phyloP scores from a whole-genome alignment of 2,888 invertebrate species.

The Himalopsyche kuldschensis region DNA sequence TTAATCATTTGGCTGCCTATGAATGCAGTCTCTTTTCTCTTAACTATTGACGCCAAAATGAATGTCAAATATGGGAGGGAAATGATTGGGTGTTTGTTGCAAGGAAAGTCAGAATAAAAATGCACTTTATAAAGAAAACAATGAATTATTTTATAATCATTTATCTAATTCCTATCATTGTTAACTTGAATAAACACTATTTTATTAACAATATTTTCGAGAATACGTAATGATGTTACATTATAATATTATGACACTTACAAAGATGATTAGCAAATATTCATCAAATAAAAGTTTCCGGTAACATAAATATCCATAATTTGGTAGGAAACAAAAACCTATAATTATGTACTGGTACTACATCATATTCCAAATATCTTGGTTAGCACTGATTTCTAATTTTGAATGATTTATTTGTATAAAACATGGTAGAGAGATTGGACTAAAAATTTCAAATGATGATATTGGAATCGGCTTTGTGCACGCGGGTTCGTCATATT shows the following conservation, averaged over 20 bases:
- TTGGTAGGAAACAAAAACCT: background rate
- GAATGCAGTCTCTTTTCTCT: no score
- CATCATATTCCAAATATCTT: background rate
- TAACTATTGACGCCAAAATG: no score
- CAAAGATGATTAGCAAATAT: conserved; percentile 13
- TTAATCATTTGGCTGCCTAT: no score
- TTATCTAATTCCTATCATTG: conserved; percentile 33
- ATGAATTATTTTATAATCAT: conserved; percentile 22
- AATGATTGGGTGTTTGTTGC: no score
- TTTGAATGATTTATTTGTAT: background rate
- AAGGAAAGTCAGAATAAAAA: background rate
- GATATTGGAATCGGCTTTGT: background rate
- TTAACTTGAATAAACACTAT: conserved; percentile 37
- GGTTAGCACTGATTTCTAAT: background rate
- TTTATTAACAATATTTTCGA: conserved; percentile 33
- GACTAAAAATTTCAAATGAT: background rate
- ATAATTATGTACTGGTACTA: background rate
- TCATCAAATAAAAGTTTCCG: background rate
- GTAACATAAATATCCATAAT: no score
- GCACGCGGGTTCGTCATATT: background rate
- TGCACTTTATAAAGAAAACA: background rate
- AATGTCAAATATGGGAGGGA: no score
- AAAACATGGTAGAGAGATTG: background rate
- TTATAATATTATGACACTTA: conserved; percentile 21
- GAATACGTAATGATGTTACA: conserved; percentile 18